Evolutionary conservation across 2,888 invertebrate genomes (phyloP), one percentile per base, ranked within the genome.

Genomic region (Ophonus ardosiacus): DNA sequence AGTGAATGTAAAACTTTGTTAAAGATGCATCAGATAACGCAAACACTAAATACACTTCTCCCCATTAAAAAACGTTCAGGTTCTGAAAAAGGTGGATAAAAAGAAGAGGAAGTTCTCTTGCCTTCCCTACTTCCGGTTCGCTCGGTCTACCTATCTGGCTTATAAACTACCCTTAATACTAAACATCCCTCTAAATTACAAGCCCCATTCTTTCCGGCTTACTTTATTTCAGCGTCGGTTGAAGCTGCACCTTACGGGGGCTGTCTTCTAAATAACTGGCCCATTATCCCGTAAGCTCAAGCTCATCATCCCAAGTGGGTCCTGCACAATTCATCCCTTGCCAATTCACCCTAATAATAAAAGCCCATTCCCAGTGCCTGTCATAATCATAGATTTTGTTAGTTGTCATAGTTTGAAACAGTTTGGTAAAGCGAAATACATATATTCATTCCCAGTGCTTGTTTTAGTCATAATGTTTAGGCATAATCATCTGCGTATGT

Each of bases 121-220:
- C 10, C 10, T 85, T 71, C 85, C 85, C 65, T 80, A 80, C 80
- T 80, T 85, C 85, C 85, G 85, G 68, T 6, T 74, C 40, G 61
- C 21, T 78, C 79, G 85, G 85, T 85, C 71, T 85, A 85, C 85
- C 85, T 85, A 85, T 85, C 85, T 80, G 80, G 85, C 91, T 91
- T 92, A 92, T 92, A 92, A 92, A 92, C 91, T 91, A 91, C 91
- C 92, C 91, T 91, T 92, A 92, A 92, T 92, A 91, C 91, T 90
- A 89, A 85, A 91, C 92, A 92, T 91, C 91, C 92, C 91, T 91
- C 92, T 92, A 91, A 92, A 92, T 92, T 92, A 91, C 91, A 91
- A 91, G 90, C 91, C 91, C 91, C 90, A 91, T 91, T 91, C 91
- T 91, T 86, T 92, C 90, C 90, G 90, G 90, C 90, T 91, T 91